phyloP scores from a whole-genome alignment of 2,113 vertebrate genomes.

The Gallinago undulata region DNA sequence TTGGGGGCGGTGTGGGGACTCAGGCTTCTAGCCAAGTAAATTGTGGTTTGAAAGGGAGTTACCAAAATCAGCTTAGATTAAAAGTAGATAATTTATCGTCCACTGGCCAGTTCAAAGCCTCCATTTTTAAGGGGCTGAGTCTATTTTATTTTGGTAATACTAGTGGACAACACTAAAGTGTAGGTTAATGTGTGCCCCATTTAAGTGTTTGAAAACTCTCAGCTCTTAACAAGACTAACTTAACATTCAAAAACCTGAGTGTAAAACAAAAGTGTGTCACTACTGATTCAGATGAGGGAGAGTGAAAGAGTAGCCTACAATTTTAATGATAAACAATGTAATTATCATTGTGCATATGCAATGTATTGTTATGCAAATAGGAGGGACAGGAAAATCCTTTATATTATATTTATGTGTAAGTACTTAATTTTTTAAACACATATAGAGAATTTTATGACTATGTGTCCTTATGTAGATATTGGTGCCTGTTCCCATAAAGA shows the following conservation, averaged over 20 bases:
- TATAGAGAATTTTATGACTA: neutral
- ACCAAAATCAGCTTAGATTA: neutral
- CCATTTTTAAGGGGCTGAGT: neutral
- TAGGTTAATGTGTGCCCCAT: neutral
- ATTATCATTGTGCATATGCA: neutral
- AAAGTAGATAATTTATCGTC: neutral
- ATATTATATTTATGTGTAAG: neutral
- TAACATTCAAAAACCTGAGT: neutral
- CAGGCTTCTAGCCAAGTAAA: neutral
- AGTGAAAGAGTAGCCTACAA: neutral
- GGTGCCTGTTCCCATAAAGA: neutral
- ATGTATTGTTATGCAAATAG: neutral
- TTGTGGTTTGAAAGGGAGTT: neutral
- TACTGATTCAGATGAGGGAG: neutral
- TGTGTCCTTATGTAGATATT: neutral
- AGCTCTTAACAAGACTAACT: neutral
- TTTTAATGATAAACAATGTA: neutral
- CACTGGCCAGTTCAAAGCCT: neutral
- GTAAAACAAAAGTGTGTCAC: neutral
- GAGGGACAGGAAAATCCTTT: neutral
- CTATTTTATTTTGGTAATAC: neutral
- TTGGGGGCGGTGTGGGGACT: neutral
- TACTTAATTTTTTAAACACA: neutral
- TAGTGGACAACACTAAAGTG: neutral
- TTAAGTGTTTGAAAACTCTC: neutral